phyloP scores from a whole-genome alignment of 2,113 vertebrate species.

The Hipposideros armiger region DNA sequence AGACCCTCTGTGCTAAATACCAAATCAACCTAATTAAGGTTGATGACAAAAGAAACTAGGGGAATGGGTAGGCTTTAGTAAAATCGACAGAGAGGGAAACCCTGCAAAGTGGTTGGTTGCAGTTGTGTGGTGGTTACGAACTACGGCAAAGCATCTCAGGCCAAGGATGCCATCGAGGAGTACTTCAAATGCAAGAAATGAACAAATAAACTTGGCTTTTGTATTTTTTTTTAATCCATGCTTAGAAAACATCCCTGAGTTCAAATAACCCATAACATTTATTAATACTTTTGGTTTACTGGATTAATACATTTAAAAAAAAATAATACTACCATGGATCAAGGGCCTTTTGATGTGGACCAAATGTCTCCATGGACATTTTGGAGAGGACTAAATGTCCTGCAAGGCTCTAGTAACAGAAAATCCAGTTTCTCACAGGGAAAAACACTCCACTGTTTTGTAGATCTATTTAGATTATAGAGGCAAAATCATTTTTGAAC shows the following conservation, averaged over 20 bases:
- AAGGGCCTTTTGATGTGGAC: background rate
- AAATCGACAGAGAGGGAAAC: no score
- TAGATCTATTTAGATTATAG: background rate
- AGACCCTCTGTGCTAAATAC: no score
- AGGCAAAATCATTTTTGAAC: background rate
- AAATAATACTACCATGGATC: background rate
- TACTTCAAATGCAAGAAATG: no score
- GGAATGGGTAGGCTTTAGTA: no score
- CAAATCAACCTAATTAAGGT: no score
- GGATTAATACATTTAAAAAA: background rate
- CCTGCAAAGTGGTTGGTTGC: no score
- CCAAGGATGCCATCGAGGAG: no score
- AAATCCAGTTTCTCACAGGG: background rate
- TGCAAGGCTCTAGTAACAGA: background rate
- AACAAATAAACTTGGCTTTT: no score
- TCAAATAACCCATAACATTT: background rate
- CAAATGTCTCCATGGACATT: background rate
- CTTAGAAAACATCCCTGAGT: background rate
- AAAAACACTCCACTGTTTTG: background rate
- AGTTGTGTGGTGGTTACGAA: no score
- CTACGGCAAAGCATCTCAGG: no score
- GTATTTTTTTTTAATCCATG: no score
- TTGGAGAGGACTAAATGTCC: background rate
- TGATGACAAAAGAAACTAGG: no score
- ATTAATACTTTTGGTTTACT: background rate